phyloP scores from a whole-genome alignment of 2,113 vertebrate genomes.

The Cnemophilus loriae region DNA sequence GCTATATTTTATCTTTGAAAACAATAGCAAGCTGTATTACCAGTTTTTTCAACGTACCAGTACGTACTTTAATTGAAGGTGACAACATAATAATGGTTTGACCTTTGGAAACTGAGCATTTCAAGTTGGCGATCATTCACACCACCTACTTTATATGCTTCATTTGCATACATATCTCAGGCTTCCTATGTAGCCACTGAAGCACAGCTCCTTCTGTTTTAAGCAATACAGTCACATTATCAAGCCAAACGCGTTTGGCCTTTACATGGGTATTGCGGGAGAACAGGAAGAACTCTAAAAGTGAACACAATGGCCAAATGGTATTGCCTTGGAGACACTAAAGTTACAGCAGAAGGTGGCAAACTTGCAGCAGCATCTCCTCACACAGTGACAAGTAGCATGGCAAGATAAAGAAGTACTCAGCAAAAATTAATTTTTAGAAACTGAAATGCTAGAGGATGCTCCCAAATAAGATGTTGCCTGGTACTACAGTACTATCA shows the following conservation, averaged over 20 bases:
- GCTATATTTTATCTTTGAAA: not conserved
- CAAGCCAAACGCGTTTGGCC: not conserved
- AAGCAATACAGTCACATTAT: not conserved
- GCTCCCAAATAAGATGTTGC: not conserved
- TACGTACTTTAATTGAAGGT: not conserved
- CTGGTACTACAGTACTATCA: not conserved
- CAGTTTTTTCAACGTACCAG: not conserved
- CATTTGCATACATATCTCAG: not conserved
- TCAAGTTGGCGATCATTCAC: not conserved
- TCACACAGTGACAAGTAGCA: not conserved
- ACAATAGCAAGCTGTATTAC: not conserved
- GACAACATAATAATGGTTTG: not conserved
- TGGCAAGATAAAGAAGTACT: not conserved
- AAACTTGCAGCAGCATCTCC: not conserved
- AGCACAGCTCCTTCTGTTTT: not conserved
- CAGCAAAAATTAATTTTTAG: not conserved
- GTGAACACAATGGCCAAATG: not conserved
- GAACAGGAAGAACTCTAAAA: not conserved
- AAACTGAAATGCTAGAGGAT: not conserved
- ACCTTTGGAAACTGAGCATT: not conserved
- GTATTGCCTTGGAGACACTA: not conserved
- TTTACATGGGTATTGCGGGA: not conserved
- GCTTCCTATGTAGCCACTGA: not conserved
- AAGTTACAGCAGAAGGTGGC: not conserved
- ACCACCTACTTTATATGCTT: not conserved